Evolutionary conservation across 1,140 invertebrate species (phyloP), one percentile per base, ranked within the genome.

Genomic region (Pantala flavescens): DNA sequence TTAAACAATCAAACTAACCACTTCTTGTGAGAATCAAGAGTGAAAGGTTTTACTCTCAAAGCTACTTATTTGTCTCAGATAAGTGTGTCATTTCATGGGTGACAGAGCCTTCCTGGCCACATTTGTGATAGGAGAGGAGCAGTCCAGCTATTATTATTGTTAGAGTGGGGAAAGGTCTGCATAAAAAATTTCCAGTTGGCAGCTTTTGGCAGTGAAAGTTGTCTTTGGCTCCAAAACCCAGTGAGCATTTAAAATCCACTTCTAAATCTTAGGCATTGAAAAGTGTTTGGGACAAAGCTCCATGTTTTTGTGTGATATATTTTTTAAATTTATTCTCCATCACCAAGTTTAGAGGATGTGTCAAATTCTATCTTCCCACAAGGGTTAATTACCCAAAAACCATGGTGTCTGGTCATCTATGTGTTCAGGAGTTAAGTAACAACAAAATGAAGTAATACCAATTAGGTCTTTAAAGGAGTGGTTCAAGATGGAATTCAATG

Each of bases 101-200:
- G 49, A 63, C 14, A 63, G 49, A 19, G 49, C 49, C 49, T 63
- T 63, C n/a, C 16, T 19, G 49, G 49, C 49, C 49, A 63, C 49
- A 16, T 63, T 63, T 63, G 49, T 63, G 49, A 63, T 63, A 63
- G 49, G 49, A 63, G 49, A 63, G 49, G 49, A 63, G 49, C 49
- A 63, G 49, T 63, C 49, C 49, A 63, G 49, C 49, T 21, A 63
- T 63, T 63, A 63, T 63, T 21, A 63, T 49, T 49, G 43, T 21
- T 21, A 63, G 49, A 63, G 49, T 21, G n/a, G 14, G 49, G 49
- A 21, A 63, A 63, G 28, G 3, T 63, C 49, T 63, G 49, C 49
- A 63, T 63, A 14, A 63, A 63, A 63, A 19, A 21, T 63, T 63
- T 63, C 49, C 49, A 7, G n/a, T 36, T 63, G 49, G 49, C n/a